Base-by-base conservation (phyloP, 2,888 invertebrate species). In the Oscheius sp. region DNA sequence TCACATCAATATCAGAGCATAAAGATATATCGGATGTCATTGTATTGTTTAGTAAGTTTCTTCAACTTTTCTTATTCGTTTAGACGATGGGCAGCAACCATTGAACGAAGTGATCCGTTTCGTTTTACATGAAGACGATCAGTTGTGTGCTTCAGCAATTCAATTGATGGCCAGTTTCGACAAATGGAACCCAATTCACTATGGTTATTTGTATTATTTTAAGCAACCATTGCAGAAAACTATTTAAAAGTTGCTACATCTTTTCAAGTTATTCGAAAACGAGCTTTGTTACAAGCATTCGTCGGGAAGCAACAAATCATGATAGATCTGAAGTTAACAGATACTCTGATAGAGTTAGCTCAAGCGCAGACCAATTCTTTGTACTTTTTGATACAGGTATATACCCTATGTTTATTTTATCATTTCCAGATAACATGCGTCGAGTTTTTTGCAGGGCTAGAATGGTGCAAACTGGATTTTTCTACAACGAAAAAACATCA, bases 41-140 rank as follows among this genome's bases (percentile, higher is more conserved):
- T 3, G 57, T 66, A 5, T 32, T 32, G 6, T 57, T 57, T 30
- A 47, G 66, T 66, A 24, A 32, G 56, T n/a, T n/a, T n/a, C n/a
- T n/a, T n/a, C 20, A 3, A 14, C 50, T 8, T 2, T 26, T 59
- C 4, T 2, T 5, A 32, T 12, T 44, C 17, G 3, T 56, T n/a
- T 17, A 61, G 62, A 32, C 20, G 59, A 51, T 28, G 33, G 47
- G 6, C 24, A 49, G n/a, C 71, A 68, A 38, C 28, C 57, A 12
- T 32, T 80, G 20, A 32, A 56, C n/a, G 80, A 80, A 24, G 41
- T 70, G 20, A 49, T 61, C 33, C 56, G 71, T 33, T 78, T 73
- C 26, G 65, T 78, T n/a, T 47, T 61, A 17, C 73, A 80, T 62
- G 74, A 74, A 47, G 79, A 79, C 59, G 78, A 78, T 30, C 65